phyloP scores from a whole-genome alignment of 2,113 vertebrate genomes.

The Cygnus buccinator region DNA sequence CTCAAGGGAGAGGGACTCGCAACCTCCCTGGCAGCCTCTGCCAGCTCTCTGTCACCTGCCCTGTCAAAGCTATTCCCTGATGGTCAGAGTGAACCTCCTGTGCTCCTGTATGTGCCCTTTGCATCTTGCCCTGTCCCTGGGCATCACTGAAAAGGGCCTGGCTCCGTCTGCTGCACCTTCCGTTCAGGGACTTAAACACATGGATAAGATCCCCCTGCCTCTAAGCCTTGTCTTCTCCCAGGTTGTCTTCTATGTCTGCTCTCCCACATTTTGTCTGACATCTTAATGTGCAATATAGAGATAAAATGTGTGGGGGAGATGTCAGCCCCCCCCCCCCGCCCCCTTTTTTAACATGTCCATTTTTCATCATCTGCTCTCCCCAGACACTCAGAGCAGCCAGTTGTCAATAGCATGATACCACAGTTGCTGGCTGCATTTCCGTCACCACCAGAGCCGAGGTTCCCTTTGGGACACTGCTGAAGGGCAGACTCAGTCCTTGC shows the following conservation, averaged over 20 bases:
- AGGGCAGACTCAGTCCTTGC: background rate
- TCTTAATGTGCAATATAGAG: background rate
- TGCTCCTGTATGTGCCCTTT: too few species aligned
- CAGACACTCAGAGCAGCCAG: background rate
- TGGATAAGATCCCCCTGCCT: too few species aligned
- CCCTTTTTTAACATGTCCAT: background rate
- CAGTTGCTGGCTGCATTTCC: background rate
- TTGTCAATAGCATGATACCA: accelerated
- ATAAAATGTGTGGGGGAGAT: background rate
- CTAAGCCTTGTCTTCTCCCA: background rate
- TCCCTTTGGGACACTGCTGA: background rate
- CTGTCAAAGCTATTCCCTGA: too few species aligned
- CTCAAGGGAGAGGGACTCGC: too few species aligned
- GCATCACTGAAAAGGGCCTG: too few species aligned
- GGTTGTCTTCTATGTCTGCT: background rate
- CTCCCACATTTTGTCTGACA: background rate
- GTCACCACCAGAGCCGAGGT: background rate
- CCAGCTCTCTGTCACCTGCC: too few species aligned
- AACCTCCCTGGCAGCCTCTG: too few species aligned
- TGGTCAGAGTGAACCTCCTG: too few species aligned
- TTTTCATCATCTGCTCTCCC: background rate
- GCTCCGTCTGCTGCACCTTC: too few species aligned
- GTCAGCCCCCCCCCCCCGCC: background rate
- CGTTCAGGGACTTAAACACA: too few species aligned
- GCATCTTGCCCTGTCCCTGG: too few species aligned